Percentiles rank a stretch among this genome's conserved stretches.
Conservation (phyloP, 2,797 vertebrate species). For the Champsocephalus gunnari region DNA sequence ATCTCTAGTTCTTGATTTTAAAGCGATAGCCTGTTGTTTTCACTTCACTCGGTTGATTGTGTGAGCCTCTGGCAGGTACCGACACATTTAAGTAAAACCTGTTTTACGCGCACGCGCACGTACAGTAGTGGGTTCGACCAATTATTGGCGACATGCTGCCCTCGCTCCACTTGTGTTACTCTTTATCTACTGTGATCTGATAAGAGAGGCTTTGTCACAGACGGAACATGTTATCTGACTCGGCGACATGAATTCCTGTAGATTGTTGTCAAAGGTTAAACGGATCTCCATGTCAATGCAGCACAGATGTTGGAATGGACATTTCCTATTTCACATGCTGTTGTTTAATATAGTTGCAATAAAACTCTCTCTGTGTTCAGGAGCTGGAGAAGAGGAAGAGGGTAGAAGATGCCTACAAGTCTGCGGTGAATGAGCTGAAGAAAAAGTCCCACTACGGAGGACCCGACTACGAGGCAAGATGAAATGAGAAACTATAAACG, state of each 20-base stretch:
- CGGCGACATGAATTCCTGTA: background rate
- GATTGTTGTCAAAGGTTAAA: slow-evolving; percentile 10
- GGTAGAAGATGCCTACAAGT: slow-evolving; percentile 94
- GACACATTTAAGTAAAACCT: slow-evolving; percentile 53
- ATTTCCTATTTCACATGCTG: background rate
- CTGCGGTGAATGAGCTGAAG: slow-evolving; percentile 92
- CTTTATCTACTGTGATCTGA: slow-evolving; percentile 19
- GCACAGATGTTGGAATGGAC: slow-evolving; percentile 2
- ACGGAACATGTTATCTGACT: background rate
- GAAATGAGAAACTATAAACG: background rate
- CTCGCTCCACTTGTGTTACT: background rate
- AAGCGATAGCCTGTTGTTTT: slow-evolving; percentile 9
- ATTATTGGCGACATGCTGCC: background rate
- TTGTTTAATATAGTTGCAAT: background rate
- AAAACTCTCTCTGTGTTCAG: slow-evolving; percentile 72
- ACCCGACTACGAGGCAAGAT: slow-evolving; percentile 94
- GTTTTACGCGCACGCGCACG: slow-evolving; percentile 34
- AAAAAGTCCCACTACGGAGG: slow-evolving; percentile 98
- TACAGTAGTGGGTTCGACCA: background rate
- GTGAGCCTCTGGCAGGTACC: slow-evolving; percentile 7
- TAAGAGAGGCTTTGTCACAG: slow-evolving; percentile 4
- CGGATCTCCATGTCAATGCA: background rate
- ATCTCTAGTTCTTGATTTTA: background rate
- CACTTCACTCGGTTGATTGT: slow-evolving; percentile 10
- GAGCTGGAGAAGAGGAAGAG: slow-evolving; percentile 92